Evolutionary conservation across 2,113 vertebrate genomes (phyloP).

Genomic region (human (Homo sapiens)): DNA sequence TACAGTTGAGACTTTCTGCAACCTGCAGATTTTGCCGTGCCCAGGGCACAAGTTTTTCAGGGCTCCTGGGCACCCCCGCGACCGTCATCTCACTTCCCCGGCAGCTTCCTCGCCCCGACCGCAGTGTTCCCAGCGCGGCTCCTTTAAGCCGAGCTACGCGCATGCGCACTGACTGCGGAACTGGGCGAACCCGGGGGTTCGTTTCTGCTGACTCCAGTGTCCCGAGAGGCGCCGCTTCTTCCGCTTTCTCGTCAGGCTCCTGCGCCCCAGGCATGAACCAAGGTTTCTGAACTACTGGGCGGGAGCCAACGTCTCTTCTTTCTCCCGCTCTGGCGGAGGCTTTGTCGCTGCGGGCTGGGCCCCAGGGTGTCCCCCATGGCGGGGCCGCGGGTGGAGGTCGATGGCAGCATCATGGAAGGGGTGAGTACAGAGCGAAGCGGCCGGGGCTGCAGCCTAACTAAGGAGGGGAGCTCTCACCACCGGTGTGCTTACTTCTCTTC

Average conservation of each 20-base stretch:
- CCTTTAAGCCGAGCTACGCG: accelerated
- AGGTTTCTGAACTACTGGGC: neutral
- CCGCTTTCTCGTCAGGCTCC: accelerated
- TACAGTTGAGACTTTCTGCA: neutral
- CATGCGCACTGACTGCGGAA: neutral
- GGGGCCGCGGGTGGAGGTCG: conserved; percentile 85
- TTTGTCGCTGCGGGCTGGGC: neutral
- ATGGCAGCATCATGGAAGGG: conserved; percentile 96
- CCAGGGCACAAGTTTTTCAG: accelerated
- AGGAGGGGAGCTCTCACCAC: neutral
- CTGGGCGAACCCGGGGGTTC: accelerated
- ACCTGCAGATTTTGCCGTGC: accelerated
- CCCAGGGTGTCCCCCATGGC: conserved; percentile 74
- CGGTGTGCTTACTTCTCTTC: neutral
- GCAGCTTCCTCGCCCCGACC: accelerated
- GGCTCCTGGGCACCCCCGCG: accelerated
- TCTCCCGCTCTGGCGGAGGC: neutral
- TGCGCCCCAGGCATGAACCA: accelerated
- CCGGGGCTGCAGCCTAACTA: no score
- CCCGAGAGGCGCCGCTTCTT: accelerated
- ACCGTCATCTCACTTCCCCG: accelerated
- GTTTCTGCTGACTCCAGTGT: accelerated
- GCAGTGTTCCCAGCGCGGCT: accelerated
- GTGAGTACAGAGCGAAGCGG: conserved; percentile 82
- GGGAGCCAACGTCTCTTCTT: accelerated